A percentile compares a stretch with the other conserved stretches of the same genome.
Evolutionary conservation across 2,888 invertebrate genomes (phyloP).

Genomic region (Tenthredo amoena): DNA sequence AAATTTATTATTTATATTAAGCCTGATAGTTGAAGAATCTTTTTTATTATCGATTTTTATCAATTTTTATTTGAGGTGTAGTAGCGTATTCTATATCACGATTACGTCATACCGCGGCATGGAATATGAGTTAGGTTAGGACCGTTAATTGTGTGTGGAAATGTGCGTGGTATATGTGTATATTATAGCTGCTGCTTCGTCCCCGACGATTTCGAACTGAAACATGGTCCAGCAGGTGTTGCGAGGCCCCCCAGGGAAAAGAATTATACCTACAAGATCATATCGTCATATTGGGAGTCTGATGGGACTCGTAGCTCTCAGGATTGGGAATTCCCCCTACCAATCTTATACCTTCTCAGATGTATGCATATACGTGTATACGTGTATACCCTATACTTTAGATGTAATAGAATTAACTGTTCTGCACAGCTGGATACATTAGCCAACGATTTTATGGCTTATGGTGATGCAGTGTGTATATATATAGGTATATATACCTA

Average conservation of each 20-base stretch:
- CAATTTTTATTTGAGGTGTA: not conserved
- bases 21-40: not conserved
- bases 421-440: not conserved
- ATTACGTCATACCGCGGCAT: not conserved
- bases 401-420: not conserved
- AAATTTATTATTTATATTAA: too few species aligned
- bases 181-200: not conserved
- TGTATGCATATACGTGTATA: not conserved
- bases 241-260: slow-evolving; percentile 1
- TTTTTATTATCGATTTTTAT: too few species aligned
- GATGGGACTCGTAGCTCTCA: not conserved
- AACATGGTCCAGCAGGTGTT: slow-evolving; percentile 27
- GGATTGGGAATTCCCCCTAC: not conserved
- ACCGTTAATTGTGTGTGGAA: not conserved
- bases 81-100: not conserved
- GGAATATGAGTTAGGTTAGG: not conserved
- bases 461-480: not conserved
- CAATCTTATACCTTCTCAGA: not conserved
- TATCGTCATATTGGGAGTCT: not conserved
- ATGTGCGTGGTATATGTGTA: not conserved
- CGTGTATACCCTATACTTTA: not conserved
- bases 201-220: not conserved
- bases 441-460: not conserved
- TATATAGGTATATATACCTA: not conserved
- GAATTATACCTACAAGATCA: slow-evolving; percentile 10